Base-by-base conservation (phyloP, 2,888 invertebrate genomes). In the Cryptus armator region DNA sequence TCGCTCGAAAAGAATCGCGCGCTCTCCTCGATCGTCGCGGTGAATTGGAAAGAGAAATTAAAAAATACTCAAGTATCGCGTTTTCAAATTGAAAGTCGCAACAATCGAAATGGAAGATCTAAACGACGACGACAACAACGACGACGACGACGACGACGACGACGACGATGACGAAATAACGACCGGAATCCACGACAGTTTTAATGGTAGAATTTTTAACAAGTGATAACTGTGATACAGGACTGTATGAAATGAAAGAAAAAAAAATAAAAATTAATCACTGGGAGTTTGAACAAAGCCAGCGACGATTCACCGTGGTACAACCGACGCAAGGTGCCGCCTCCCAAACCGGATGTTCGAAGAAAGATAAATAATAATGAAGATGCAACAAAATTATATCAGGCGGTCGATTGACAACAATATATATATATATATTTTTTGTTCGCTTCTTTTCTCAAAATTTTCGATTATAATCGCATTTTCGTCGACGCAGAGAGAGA, bases 221-320 rank as follows among this genome's bases (percentile, higher is more conserved):
- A 87, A 86, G 87, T 86, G 87, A 89, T 87, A 89, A 89, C 90
- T 91, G 91, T 91, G 91, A 91, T 91, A 91, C 89, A 88, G 86
- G 86, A 88, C 87, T 84, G 79, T 77, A 67, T 66, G 77, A 79
- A 86, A 86, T 83, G 83, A 86, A 78, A 83, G 81, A 86, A 77
- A 87, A 82, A 86, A 43, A 44, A 62, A 78, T n/a, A 12, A 43
- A 43, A 70, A 10, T n/a, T 24, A 67, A 32, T 7, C 51, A 37
- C 19, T n/a, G 51, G 76, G 53, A 46, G 59, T 74, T 64, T 75
- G 19, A 43, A 16, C 75, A 51, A 48, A 14, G 14, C 19, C 32
- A 64, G 48, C 62, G 32, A 64, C 62, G 46, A 48, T 75, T 75
- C 44, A 32, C 62, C 64, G 64, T 66, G 19, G 53, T 51, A 53